These are phyloP conservation scores for Quadriops clusia DNA, from an alignment of 2,888 invertebrate genomes.

Conservation along the genomic window DNA sequence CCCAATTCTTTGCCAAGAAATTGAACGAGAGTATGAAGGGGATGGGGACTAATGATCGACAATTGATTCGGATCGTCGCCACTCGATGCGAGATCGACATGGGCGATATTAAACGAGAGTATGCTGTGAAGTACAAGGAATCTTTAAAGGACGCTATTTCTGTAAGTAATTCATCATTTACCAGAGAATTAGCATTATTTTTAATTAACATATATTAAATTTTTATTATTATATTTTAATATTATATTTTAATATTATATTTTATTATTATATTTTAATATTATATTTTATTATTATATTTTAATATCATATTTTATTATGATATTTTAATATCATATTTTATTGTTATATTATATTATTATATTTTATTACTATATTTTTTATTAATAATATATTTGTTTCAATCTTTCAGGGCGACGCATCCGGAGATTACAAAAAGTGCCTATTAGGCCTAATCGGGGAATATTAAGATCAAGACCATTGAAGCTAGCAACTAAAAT, in stretches of 20 bases:
- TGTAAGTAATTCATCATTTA: too few species aligned
- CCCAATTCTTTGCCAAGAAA: constrained; percentile 73
- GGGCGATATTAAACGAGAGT: constrained; percentile 67
- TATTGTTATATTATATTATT: background rate
- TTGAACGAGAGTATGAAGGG: constrained; percentile 79
- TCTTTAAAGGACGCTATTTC: constrained; percentile 63
- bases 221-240: constrained; percentile 5
- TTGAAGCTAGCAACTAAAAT: too few species aligned
- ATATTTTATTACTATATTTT: constrained; percentile 1
- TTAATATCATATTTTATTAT: background rate
- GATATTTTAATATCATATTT: constrained; percentile 5
- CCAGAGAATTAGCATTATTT: too few species aligned
- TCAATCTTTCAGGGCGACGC: constrained; percentile 68
- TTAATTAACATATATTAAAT: too few species aligned
- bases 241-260: background rate
- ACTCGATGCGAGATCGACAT: constrained; percentile 73
- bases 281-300: background rate
- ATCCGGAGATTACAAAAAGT: constrained; percentile 74
- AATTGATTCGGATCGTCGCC: constrained; percentile 70
- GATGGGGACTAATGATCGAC: constrained; percentile 72
- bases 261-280: constrained; percentile 2
- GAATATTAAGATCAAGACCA: constrained; percentile 18
- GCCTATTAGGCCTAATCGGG: constrained; percentile 53
- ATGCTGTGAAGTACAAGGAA: constrained; percentile 58
- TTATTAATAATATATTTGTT: constrained; percentile 21